Conservation (phyloP, 2,888 invertebrate species). For the Linnaemya vulpina region DNA sequence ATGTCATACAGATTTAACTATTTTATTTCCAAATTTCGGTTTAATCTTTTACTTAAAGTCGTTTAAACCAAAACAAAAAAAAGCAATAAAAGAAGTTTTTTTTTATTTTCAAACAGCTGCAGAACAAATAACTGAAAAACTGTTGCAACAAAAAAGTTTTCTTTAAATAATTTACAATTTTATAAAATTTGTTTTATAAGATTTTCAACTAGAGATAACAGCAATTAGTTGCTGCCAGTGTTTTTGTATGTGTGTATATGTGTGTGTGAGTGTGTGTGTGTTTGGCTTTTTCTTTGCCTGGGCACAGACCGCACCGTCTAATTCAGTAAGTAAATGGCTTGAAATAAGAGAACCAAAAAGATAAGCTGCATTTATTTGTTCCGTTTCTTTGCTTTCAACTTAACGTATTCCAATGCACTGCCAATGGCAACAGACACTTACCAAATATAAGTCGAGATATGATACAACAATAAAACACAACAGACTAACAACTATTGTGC, state of each 20-base stretch:
- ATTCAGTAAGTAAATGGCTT: slow-evolving; percentile 26
- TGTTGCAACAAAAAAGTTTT: slow-evolving; percentile 29
- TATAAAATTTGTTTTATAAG: slow-evolving; percentile 62
- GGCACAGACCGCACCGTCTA: slow-evolving; percentile 30
- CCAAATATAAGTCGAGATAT: slow-evolving; percentile 22
- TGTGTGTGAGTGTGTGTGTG: background rate
- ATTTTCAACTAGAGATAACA: slow-evolving; percentile 65
- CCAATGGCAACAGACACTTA: slow-evolving; percentile 51
- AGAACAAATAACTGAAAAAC: slow-evolving; percentile 20
- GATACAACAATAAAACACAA: slow-evolving; percentile 15
- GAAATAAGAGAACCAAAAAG: background rate
- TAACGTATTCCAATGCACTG: slow-evolving; percentile 42
- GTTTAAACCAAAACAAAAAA: slow-evolving; percentile 7
- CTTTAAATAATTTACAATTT: slow-evolving; percentile 47
- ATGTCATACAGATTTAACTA: slow-evolving; percentile 45
- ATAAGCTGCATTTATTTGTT: slow-evolving; percentile 61
- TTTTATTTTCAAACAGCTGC: slow-evolving; percentile 53
- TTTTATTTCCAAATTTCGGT: slow-evolving; percentile 22
- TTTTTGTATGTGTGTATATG: background rate
- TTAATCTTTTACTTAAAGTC: slow-evolving; percentile 36
- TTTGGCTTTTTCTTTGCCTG: slow-evolving; percentile 5
- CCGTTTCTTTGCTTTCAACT: slow-evolving; percentile 43
- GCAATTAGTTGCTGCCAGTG: slow-evolving; percentile 64
- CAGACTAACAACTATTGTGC: slow-evolving; percentile 37
- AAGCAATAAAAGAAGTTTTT: background rate